These are phyloP conservation scores for Chloroceryle inda DNA, from an alignment of 2,797 vertebrate species.

Conservation along the genomic window DNA sequence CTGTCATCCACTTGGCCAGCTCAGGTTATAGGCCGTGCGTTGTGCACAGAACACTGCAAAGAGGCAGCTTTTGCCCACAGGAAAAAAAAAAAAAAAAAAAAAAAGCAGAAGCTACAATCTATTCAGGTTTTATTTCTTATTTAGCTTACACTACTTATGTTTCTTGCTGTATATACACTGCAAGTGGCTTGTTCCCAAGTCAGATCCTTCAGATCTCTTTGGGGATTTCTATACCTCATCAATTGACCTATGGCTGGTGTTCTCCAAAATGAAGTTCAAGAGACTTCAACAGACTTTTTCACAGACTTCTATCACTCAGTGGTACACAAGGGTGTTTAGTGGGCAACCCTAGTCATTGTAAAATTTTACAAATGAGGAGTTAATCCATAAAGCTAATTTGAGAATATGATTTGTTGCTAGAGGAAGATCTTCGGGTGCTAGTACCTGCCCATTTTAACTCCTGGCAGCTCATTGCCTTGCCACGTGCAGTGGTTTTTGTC, in stretches of 20 bases:
- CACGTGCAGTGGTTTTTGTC: not conserved
- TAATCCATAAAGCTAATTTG: not conserved
- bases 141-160: not conserved
- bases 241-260: not conserved
- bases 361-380: not conserved
- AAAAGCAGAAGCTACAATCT: not conserved
- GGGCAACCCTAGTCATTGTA: not conserved
- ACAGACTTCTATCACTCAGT: not conserved
- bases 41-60: not conserved
- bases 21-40: not conserved
- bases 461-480: not conserved
- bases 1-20: not conserved
- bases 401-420: not conserved
- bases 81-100: not conserved
- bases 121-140: not conserved
- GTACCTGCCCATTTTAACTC: not conserved
- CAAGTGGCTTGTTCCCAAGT: not conserved
- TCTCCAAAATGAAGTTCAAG: not conserved
- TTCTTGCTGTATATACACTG: not conserved
- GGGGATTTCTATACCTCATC: not conserved
- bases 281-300: not conserved
- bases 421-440: not conserved
- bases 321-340: not conserved
- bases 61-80: not conserved
- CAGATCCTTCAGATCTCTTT: not conserved